These are phyloP conservation scores for Hydractinia echinata DNA, from an alignment of 30 jellyfish, hydroid and myxozoan genomes.

Conservation along the genomic window DNA sequence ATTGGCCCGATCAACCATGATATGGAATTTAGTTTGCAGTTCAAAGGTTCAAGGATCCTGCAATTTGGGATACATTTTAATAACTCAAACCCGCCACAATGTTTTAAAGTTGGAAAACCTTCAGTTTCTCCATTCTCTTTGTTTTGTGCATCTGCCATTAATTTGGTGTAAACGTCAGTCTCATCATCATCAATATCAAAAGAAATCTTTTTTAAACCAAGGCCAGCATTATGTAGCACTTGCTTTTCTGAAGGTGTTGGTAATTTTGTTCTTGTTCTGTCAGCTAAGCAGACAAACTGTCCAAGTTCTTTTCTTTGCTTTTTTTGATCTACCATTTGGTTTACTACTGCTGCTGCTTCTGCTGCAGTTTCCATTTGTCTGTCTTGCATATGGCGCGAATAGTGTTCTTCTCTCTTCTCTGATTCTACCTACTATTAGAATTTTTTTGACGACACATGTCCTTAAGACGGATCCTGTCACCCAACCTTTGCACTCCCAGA, in stretches of 20 bases:
- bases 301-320: not conserved
- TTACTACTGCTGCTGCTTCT: too few relatives aligned
- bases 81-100: too few relatives aligned
- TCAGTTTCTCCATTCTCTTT: too few relatives aligned
- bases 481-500: not conserved
- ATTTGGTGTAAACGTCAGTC: not conserved
- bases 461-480: conserved; percentile 1
- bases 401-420: not conserved
- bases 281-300: not conserved
- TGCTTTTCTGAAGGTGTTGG: conserved; percentile 1
- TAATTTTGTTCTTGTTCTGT: not conserved
- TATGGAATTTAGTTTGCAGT: too few relatives aligned
- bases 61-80: too few relatives aligned
- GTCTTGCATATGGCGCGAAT: not conserved
- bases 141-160: too few relatives aligned
- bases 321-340: too few relatives aligned
- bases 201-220: not conserved
- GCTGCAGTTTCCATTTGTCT: too few relatives aligned
- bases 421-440: not conserved
- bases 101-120: too few relatives aligned
- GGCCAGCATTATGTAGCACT: not conserved
- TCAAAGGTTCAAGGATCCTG: too few relatives aligned
- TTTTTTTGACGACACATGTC: not conserved
- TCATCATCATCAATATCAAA: not conserved
- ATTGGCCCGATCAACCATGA: too few relatives aligned